Conservation (phyloP, 2,797 vertebrate species). For the Takifugu ocellatus region DNA sequence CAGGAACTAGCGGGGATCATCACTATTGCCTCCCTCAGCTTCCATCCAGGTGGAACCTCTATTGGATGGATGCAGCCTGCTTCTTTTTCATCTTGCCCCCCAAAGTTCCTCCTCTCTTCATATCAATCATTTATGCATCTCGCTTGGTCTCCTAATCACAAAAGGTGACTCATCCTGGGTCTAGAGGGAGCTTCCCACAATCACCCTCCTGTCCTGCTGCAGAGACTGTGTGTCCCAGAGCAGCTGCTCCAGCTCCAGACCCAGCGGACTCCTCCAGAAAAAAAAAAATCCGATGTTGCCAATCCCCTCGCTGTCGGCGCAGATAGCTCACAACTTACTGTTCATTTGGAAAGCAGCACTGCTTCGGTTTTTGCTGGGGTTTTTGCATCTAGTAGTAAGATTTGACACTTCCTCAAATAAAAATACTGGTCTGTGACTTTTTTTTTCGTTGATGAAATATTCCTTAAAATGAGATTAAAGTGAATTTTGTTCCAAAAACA, state of each 20-base stretch:
- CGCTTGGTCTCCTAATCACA: slow-evolving; percentile 11
- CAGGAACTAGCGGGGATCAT: slow-evolving; percentile 44
- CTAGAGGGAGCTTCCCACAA: slow-evolving; percentile 55
- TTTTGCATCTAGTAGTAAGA: neutral
- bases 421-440: neutral
- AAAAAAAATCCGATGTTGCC: slow-evolving; percentile 69
- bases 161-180: slow-evolving; percentile 30
- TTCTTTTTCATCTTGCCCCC: slow-evolving; percentile 18
- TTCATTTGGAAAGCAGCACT: neutral
- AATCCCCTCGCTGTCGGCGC: slow-evolving; percentile 47
- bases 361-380: neutral
- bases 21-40: slow-evolving; percentile 21
- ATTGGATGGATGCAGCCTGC: slow-evolving; percentile 24
- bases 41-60: slow-evolving; percentile 33
- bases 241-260: slow-evolving; percentile 70
- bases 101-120: neutral
- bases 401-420: slow-evolving; percentile 2
- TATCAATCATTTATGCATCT: slow-evolving; percentile 5
- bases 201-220: slow-evolving; percentile 56
- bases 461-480: slow-evolving; percentile 5
- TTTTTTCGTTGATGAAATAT: neutral
- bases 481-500: slow-evolving; percentile 9
- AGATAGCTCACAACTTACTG: slow-evolving; percentile 39
- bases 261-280: slow-evolving; percentile 69
- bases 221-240: slow-evolving; percentile 58